Base-by-base conservation (phyloP, 2,113 vertebrate genomes). In the Cinclus cinclus region DNA sequence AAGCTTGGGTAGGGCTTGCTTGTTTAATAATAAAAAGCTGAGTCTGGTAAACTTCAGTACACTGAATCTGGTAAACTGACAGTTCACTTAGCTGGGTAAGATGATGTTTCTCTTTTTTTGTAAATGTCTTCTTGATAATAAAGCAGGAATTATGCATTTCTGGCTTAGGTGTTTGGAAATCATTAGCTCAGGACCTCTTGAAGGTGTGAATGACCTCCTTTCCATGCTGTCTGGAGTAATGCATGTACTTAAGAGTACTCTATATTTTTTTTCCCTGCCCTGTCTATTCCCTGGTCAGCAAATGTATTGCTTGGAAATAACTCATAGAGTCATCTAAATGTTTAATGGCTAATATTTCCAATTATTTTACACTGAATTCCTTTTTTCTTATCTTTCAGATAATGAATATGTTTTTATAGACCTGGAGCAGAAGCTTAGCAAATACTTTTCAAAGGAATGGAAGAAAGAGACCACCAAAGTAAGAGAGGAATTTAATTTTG, bases 381-480 rank as follows among this genome's bases (percentile, higher is more conserved):
- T 91, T 95, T 59, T n/a, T 52, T 81, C 27, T 50, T 92, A 53
- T 94, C 46, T 86, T 90, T 31, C 84, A 99, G 99, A 99, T 96
- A 98, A 98, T 60, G 98, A 99, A 88, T 98, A 99, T 84, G 97
- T 99, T 80, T 99, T 99, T 94, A 96, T 99, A 93, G 99, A 99
- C 88, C 89, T 99, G 97, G 98, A 99, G 63, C 98, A 98, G 96
- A 99, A 99, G 85, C 98, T 99, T 74, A 98, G 96, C 53, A 98
- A 98, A 92, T 99, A 99, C 96, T 99, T 99, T 83, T 96, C 98
- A 16, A 99, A 98, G 97, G 98, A 99, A 77, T 98, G 98, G 99
- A 99, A 98, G 95, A 98, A 97, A 93, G 98, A 98, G 23, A 82
- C 77, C 2, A 96, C 42, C 35, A 98, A 98, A 98, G 99, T 99